Percentiles rank a stretch among this genome's conserved stretches.
These are phyloP conservation scores for Taxidea taxus DNA, from an alignment of 2,113 vertebrate species.

Conservation along the genomic window DNA sequence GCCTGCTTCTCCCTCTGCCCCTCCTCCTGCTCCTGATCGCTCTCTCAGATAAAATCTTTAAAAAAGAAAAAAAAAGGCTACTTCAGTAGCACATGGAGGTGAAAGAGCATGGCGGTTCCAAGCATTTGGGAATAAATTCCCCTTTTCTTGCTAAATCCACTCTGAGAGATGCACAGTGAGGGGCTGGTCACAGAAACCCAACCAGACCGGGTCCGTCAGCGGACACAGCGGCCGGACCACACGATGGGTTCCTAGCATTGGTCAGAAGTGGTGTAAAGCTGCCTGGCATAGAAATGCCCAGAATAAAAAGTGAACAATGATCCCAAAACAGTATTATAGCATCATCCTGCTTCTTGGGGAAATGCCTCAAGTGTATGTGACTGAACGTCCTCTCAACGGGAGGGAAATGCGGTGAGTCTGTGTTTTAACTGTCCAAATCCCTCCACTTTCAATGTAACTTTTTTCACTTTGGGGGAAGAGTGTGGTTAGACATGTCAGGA, in stretches of 20 bases:
- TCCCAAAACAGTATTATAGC: not conserved
- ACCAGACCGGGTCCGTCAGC: too few relatives aligned
- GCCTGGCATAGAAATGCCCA: not conserved
- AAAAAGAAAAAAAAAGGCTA: not conserved
- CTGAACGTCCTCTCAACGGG: not conserved
- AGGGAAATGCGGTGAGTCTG: not conserved
- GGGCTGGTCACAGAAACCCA: not conserved
- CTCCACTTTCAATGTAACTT: not conserved
- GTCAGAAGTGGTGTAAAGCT: not conserved
- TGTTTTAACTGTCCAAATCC: not conserved
- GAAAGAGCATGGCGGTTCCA: not conserved
- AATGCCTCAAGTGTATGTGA: not conserved
- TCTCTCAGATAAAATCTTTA: too few relatives aligned
- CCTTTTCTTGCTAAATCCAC: not conserved
- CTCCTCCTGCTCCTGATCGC: too few relatives aligned
- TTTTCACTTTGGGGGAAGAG: not conserved
- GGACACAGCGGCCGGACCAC: rapidly evolving
- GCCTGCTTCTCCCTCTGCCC: too few relatives aligned
- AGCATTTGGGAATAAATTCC: not conserved
- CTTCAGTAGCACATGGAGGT: not conserved
- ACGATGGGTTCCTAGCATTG: rapidly evolving
- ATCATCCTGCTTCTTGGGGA: not conserved
- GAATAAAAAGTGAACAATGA: not conserved
- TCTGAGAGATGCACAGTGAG: not conserved
- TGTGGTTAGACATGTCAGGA: not conserved